These are phyloP conservation scores for Drosophila mauritiana DNA, from an alignment of 1,140 invertebrate genomes.

Conservation along the genomic window DNA sequence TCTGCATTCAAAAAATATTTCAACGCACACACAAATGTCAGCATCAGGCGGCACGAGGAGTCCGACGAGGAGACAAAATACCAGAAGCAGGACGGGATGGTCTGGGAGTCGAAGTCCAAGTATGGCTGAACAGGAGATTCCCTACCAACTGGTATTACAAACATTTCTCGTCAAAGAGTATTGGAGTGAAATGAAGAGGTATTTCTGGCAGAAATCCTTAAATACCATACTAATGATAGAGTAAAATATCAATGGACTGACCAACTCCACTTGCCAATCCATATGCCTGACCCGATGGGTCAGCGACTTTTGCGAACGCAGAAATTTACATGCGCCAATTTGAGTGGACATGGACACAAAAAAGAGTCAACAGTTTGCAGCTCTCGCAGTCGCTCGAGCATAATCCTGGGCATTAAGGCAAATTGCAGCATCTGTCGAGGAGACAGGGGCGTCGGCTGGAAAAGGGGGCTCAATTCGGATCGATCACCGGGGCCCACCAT, in stretches of 20 bases:
- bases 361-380: constrained; percentile 79
- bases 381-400: constrained; percentile 52
- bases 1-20: constrained; percentile 82
- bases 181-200: no score
- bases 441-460: neutral
- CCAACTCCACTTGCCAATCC: constrained; percentile 6
- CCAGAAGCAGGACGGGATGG: constrained; percentile 29
- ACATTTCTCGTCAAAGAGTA: no score
- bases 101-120: neutral
- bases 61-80: constrained; percentile 19
- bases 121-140: neutral
- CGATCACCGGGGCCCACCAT: constrained; percentile 60
- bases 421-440: constrained; percentile 65
- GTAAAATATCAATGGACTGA: no score
- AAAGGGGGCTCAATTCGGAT: constrained; percentile 22
- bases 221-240: neutral
- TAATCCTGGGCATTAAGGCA: constrained; percentile 80
- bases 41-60: constrained; percentile 20
- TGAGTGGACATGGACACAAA: constrained; percentile 48
- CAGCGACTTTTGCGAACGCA: constrained; percentile 7
- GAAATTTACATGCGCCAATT: constrained; percentile 77
- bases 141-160: constrained; percentile 1
- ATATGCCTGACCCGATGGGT: constrained; percentile 31
- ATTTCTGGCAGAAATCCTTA: neutral
- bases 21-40: constrained; percentile 64